phyloP scores from a whole-genome alignment of 1,140 invertebrate genomes.

The Sitophilus oryzae region DNA sequence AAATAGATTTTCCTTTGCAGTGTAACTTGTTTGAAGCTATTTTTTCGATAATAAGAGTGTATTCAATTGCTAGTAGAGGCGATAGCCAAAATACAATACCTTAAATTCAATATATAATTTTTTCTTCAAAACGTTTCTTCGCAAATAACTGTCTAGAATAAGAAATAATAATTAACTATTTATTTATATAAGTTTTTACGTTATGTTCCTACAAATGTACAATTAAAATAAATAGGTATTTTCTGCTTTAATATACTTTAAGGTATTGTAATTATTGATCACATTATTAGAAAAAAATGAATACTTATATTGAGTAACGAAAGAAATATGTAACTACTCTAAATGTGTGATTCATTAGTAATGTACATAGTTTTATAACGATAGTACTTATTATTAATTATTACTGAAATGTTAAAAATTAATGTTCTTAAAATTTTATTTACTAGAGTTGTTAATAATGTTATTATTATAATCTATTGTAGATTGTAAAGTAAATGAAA shows the following conservation, averaged over 20 bases:
- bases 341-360: constrained; percentile 26
- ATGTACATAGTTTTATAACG: constrained; percentile 41
- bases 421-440: constrained; percentile 35
- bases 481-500: constrained; percentile 23
- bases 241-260: too few species aligned
- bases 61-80: neutral
- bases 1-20: constrained; percentile 2
- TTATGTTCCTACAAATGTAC: too few species aligned
- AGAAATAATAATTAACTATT: too few species aligned
- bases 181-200: too few species aligned
- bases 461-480: constrained; percentile 29
- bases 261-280: too few species aligned
- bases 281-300: neutral
- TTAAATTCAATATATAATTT: too few species aligned
- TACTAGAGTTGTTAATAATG: constrained; percentile 37
- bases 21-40: constrained; percentile 1
- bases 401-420: constrained; percentile 30
- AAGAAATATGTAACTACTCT: constrained; percentile 7
- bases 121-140: too few species aligned
- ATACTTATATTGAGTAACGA: neutral
- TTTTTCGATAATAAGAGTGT: constrained; percentile 8
- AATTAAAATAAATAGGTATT: too few species aligned
- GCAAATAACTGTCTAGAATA: too few species aligned
- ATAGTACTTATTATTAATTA: constrained; percentile 26
- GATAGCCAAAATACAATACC: neutral